Evolutionary conservation across 2,113 vertebrate genomes (phyloP), one percentile per base, ranked within the genome.

Genomic region (Thomomys bottae): DNA sequence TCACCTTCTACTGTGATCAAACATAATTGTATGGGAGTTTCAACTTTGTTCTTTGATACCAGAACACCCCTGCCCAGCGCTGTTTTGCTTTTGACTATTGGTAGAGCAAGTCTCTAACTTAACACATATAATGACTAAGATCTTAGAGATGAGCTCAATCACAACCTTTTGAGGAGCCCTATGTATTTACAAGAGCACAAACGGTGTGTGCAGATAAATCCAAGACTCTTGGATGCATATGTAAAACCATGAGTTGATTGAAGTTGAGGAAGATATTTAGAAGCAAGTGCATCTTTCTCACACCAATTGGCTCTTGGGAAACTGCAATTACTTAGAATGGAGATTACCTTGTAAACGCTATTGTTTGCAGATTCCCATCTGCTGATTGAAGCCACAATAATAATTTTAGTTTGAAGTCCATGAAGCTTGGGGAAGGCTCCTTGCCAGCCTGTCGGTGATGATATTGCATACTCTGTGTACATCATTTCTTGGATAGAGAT

Each of bases 1-100:
- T 97, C 97, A 98, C 98, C 98, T 98, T 98, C 98, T 96, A 97
- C 97, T 95, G 94, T 97, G 98, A 98, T 97, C 97, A 97, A 97
- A 98, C 96, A 97, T 98, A 98, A 98, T 98, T 97, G 98, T 97
- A 97, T 97, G 97, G 98, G 98, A 98, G 97, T 97, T 98, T 95
- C 97, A 97, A 96, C 97, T 98, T 98, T 97, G 97, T 98, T 98
- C 97, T 97, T 89, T 96, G 97, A 97, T 96, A 94, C 32, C 4
- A 12, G 71, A 95, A 73, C 92, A 90, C 96, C 32, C 61, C 83
- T 96, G 97, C 97, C 96, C 73, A 92, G 96, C 94, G 94, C 93
- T 98, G 97, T 97, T 97, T 97, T 96, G 95, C 96, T 97, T 96
- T 84, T 78, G 92, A 82, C 97, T 97, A 92, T 97, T 89, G 94